Evolutionary conservation across 2,113 vertebrate genomes (phyloP), one percentile per base, ranked within the genome.

Genomic region (Lethenteron camtschaticum): DNA sequence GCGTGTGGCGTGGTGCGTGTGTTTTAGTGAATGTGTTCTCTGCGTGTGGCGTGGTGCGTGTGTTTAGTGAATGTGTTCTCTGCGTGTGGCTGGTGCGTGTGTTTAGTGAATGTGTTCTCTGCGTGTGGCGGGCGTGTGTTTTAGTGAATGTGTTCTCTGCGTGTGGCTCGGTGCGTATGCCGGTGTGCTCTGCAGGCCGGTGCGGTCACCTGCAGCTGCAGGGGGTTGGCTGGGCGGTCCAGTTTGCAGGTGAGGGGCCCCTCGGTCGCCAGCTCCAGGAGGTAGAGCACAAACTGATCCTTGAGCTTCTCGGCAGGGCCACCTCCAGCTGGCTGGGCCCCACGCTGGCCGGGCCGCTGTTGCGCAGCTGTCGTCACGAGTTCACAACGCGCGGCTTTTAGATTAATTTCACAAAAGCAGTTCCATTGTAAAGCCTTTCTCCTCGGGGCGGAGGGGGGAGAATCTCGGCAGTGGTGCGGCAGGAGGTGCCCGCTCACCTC

Each of bases 341-440:
- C 73, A 90, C 87, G 73, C 76, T 78, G 70, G 87, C 90, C 7
- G 87, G 89, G 4, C 88, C 88, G 2, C 81, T 80, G 76, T 88
- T 92, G 76, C 84, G 79, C 76, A 90, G 77, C 88, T 90, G 11
- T 18, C 18, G 60, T 7, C 12, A 2, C 14, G 60, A 57, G 24
- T 5, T 11, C 1, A 9, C 3, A 8, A 20, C 56, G 2, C 7
- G 14, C 1, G 14, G 4, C 8, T 9, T 11, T 24, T 16, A 69
- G n/a, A 9, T 12, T 12, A 69, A 56, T 18, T 3, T 16, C 5
- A 10, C 10, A 41, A 14, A 6, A 70, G n/a, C 4, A 18, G 18
- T 12, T 16, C 56, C 16, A 11, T 12, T 24, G 10, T 2, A 10
- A 10, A 57, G 5, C 56, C 12, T 10, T 18, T 16, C 6, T 55